phyloP scores from a whole-genome alignment of 2,888 invertebrate genomes.

The Labia minor region DNA sequence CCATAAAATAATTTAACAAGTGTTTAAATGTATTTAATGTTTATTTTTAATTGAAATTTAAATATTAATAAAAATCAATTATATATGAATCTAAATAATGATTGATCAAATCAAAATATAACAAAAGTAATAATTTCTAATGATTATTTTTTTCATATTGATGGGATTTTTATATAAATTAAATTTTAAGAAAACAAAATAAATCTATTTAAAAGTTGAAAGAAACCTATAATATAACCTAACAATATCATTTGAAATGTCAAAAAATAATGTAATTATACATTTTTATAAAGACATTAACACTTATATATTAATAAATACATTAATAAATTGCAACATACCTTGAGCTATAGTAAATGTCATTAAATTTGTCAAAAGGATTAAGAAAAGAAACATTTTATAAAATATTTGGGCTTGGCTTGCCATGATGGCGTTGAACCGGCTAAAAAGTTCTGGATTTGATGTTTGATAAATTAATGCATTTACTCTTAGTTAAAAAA shows the following conservation, averaged over 20 bases:
- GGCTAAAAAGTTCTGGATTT: background rate
- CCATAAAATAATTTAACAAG: too few species aligned
- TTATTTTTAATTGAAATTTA: too few species aligned
- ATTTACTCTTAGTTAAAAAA: too few species aligned
- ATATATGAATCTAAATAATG: background rate
- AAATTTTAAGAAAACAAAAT: background rate
- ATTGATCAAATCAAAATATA: background rate
- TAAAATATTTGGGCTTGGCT: slow-evolving; percentile 29
- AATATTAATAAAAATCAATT: too few species aligned
- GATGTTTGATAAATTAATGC: too few species aligned
- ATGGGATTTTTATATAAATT: background rate
- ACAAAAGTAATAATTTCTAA: background rate
- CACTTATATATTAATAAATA: too few species aligned
- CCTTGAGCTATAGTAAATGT: background rate
- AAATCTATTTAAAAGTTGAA: background rate
- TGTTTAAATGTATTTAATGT: too few species aligned
- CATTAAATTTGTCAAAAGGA: background rate
- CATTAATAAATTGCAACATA: slow-evolving; percentile 29
- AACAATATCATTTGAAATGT: slow-evolving; percentile 30
- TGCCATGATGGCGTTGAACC: slow-evolving; percentile 34
- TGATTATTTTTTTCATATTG: background rate
- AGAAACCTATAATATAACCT: slow-evolving; percentile 15
- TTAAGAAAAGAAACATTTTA: background rate
- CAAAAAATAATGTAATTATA: slow-evolving; percentile 18
- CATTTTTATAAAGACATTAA: too few species aligned